These are phyloP conservation scores for Pogona vitticeps DNA, from an alignment of 2,113 vertebrate species.

Conservation along the genomic window DNA sequence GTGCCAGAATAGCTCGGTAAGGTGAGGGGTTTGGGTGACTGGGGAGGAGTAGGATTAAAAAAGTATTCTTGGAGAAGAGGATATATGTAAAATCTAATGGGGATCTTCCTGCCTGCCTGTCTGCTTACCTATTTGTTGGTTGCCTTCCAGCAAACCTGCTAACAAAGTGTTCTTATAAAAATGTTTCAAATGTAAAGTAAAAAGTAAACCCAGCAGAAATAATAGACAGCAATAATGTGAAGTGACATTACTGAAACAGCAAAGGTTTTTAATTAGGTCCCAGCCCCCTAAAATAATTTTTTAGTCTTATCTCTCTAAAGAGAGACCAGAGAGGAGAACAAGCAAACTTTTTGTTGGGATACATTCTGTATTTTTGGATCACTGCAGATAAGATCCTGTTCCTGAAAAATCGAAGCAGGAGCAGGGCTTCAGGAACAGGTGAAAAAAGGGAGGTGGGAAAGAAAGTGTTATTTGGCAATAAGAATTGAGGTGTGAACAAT, in stretches of 20 bases:
- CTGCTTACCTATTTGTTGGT: background rate
- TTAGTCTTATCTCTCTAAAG: background rate
- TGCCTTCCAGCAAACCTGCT: background rate
- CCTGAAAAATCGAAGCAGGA: background rate
- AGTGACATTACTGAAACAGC: background rate
- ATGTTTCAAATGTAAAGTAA: background rate
- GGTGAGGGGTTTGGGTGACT: background rate
- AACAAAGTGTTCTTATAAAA: background rate
- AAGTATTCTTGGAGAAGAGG: background rate
- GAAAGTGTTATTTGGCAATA: background rate
- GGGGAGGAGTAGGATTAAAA: background rate
- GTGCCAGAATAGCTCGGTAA: slow-evolving; percentile 98
- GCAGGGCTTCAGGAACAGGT: background rate
- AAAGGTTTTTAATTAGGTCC: background rate
- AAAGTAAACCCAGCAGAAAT: background rate
- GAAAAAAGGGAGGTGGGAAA: too few species aligned
- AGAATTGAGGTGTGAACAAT: background rate
- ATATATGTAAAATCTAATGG: background rate
- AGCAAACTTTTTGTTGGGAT: too few species aligned
- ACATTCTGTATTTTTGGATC: background rate
- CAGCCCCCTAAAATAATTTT: too few species aligned
- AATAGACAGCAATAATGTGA: background rate
- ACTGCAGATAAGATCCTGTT: background rate
- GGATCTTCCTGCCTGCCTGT: background rate
- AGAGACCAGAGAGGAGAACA: background rate